Evolutionary conservation across 2,888 invertebrate genomes (phyloP).

Genomic region (Homarus gammarus): DNA sequence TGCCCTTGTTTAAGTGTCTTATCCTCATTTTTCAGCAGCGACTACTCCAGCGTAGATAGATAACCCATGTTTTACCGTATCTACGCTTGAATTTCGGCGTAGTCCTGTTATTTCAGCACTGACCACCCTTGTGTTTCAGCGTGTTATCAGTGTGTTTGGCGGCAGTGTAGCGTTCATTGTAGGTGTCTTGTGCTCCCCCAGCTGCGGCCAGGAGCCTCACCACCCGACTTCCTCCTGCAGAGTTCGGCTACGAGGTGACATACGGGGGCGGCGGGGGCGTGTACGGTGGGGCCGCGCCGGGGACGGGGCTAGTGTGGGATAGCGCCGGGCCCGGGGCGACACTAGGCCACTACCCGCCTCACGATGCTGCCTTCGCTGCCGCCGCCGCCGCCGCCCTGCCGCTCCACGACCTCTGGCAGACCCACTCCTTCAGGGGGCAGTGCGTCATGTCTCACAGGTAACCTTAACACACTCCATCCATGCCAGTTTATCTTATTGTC

Average conservation of each 20-base stretch:
- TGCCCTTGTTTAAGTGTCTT: too few species aligned
- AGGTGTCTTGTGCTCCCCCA: background rate
- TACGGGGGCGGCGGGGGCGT: slow-evolving; percentile 67
- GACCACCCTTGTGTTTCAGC: too few species aligned
- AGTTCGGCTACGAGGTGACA: slow-evolving; percentile 75
- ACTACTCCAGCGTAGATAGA: too few species aligned
- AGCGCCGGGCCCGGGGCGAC: slow-evolving; percentile 50
- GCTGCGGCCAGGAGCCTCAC: slow-evolving; percentile 13
- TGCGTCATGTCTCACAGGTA: slow-evolving; percentile 74
- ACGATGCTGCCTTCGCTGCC: slow-evolving; percentile 72
- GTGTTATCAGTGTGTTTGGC: background rate
- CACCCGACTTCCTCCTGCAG: slow-evolving; percentile 51
- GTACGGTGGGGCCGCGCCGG: slow-evolving; percentile 27
- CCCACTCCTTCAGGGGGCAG: slow-evolving; percentile 74
- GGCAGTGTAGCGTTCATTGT: background rate
- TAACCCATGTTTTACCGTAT: too few species aligned
- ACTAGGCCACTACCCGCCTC: slow-evolving; percentile 57
- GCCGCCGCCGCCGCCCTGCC: slow-evolving; percentile 70
- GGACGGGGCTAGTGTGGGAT: slow-evolving; percentile 69
- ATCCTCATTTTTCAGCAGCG: too few species aligned
- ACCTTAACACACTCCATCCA: background rate
- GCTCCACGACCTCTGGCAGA: slow-evolving; percentile 75
- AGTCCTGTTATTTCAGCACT: too few species aligned
- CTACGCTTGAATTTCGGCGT: too few species aligned
- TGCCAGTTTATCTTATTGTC: too few species aligned